These are phyloP conservation scores for Gymnothorax reevesii DNA, from an alignment of 2,797 vertebrate genomes.

Conservation along the genomic window DNA sequence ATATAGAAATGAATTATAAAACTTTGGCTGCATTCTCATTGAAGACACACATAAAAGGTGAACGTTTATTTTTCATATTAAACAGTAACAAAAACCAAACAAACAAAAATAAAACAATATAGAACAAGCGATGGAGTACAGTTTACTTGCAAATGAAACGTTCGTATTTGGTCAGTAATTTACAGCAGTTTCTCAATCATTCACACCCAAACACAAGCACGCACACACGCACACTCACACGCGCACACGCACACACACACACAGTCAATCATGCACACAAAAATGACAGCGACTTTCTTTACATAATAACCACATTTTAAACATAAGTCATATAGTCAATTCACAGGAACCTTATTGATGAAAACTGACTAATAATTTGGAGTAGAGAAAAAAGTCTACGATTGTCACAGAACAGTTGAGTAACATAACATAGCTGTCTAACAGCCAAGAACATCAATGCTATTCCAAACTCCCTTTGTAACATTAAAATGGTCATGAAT, in stretches of 20 bases:
- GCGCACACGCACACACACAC: slow-evolving; percentile 22
- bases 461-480: slow-evolving; percentile 50
- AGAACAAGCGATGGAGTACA: slow-evolving; percentile 58
- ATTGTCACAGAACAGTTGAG: slow-evolving; percentile 68
- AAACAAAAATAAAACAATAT: slow-evolving; percentile 65
- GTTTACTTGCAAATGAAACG: slow-evolving; percentile 58
- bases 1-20: not conserved
- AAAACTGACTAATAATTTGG: slow-evolving; percentile 48
- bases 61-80: slow-evolving; percentile 65
- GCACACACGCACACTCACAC: slow-evolving; percentile 15
- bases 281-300: slow-evolving; percentile 25
- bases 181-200: slow-evolving; percentile 22
- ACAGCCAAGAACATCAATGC: slow-evolving; percentile 57
- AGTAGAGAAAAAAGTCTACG: slow-evolving; percentile 58
- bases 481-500: slow-evolving; percentile 48
- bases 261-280: slow-evolving; percentile 25
- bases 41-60: slow-evolving; percentile 26
- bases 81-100: slow-evolving; percentile 69
- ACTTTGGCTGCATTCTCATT: not conserved
- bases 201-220: not conserved
- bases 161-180: slow-evolving; percentile 60
- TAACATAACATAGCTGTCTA: slow-evolving; percentile 62
- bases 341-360: slow-evolving; percentile 48
- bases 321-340: slow-evolving; percentile 42
- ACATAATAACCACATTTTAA: slow-evolving; percentile 28